Evolutionary conservation across 2,888 invertebrate genomes (phyloP).

Genomic region (Caenorhabditis virilis): DNA sequence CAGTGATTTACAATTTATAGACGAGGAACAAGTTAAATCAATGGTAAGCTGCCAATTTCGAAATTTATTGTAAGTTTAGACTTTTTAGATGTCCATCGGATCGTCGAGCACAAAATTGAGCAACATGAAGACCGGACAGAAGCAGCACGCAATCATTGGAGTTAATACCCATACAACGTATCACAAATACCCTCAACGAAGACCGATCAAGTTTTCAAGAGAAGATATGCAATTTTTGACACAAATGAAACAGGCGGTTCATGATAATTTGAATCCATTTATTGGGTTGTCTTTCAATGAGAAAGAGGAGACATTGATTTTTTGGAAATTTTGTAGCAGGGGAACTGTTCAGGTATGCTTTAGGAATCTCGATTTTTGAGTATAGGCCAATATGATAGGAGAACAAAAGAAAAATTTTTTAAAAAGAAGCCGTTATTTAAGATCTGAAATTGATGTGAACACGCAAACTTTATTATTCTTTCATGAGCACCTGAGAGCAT

Average conservation of each 20-base stretch:
- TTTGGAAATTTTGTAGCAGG: constrained; percentile 67
- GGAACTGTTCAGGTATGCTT: constrained; percentile 66
- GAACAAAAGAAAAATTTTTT: too few species aligned
- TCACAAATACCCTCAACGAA: constrained; percentile 63
- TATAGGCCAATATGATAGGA: too few species aligned
- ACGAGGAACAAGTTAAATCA: constrained; percentile 64
- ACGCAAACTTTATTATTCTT: too few species aligned
- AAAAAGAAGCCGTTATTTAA: too few species aligned
- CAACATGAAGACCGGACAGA: constrained; percentile 58
- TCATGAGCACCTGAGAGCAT: too few species aligned
- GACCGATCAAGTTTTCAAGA: constrained; percentile 58
- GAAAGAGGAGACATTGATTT: constrained; percentile 63
- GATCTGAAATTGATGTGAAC: too few species aligned
- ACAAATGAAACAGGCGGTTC: constrained; percentile 75
- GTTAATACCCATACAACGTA: constrained; percentile 63
- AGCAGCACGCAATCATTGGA: constrained; percentile 57
- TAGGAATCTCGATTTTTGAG: too few species aligned
- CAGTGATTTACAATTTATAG: constrained; percentile 62
- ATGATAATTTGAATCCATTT: constrained; percentile 95
- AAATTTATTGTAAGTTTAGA: background rate
- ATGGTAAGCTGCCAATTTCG: constrained; percentile 41
- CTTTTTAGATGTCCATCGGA: constrained; percentile 57
- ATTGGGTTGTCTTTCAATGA: constrained; percentile 76
- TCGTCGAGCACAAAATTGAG: constrained; percentile 60
- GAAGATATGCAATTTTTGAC: constrained; percentile 52